Percentiles rank a stretch among this genome's conserved stretches.
Conservation (phyloP, 2,797 vertebrate genomes). For the Pipistrellus nathusii region DNA sequence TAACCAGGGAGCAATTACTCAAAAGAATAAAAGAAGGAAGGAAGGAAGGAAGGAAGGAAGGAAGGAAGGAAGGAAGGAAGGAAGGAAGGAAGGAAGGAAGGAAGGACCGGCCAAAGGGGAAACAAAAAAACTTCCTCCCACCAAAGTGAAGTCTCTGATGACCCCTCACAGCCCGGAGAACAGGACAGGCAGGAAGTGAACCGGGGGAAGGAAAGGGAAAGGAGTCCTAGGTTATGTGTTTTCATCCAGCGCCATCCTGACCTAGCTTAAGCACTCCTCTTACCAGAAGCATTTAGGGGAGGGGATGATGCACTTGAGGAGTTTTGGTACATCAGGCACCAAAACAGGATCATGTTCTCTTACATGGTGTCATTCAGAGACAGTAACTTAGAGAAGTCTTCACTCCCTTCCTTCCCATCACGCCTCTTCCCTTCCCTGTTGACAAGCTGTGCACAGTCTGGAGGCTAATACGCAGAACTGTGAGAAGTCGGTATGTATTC, state of each 20-base stretch:
- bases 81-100: too few species aligned
- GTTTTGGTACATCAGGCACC: not conserved
- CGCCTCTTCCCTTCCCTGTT: not conserved
- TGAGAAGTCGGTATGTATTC: conserved; percentile 35
- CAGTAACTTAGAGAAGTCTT: not conserved
- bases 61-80: too few species aligned
- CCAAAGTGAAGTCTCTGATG: not conserved
- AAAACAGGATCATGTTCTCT: accelerated
- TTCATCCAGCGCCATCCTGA: not conserved
- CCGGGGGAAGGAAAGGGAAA: not conserved
- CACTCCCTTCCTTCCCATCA: not conserved
- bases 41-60: too few species aligned
- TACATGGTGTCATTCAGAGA: not conserved
- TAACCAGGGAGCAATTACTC: conserved; percentile 32
- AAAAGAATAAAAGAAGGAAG: not conserved
- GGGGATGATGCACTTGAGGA: not conserved
- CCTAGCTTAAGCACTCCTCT: not conserved
- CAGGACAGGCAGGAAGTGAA: not conserved
- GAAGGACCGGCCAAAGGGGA: not conserved
- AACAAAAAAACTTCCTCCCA: not conserved
- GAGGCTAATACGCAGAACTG: not conserved
- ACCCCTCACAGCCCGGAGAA: not conserved
- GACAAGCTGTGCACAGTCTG: not conserved
- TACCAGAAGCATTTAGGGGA: accelerated
- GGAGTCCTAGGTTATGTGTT: not conserved